A percentile compares a stretch with the other conserved stretches of the same genome.
Evolutionary conservation across 2,113 vertebrate species (phyloP).

Genomic region (western clawed frog (Xenopus tropicalis)): UCB_Xtro_10.0 CM004446.2:54069001-54069500

Average conservation of each 20-base stretch:
- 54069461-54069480: conserved; percentile 31
- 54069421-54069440: conserved; percentile 46
- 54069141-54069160: too few relatives aligned
- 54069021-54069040: too few relatives aligned
- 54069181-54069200: background rate
- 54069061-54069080: too few relatives aligned
- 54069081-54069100: too few relatives aligned
- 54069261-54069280: conserved; percentile 27
- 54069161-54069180: background rate
- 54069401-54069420: conserved; percentile 37
- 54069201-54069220: conserved; percentile 23
- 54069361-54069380: conserved; percentile 53
- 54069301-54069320: conserved; percentile 28
- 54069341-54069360: conserved; percentile 35
- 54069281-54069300: conserved; percentile 31
- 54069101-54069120: too few relatives aligned
- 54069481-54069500: conserved; percentile 40
- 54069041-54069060: too few relatives aligned
- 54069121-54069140: too few relatives aligned
- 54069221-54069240: conserved; percentile 7
- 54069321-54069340: conserved; percentile 48
- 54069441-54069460: conserved; percentile 32
- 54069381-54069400: conserved; percentile 38
- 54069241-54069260: conserved; percentile 18
- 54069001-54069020: too few relatives aligned